Conservation (phyloP, 2,113 vertebrate genomes). For the Cyanistes caeruleus region DNA sequence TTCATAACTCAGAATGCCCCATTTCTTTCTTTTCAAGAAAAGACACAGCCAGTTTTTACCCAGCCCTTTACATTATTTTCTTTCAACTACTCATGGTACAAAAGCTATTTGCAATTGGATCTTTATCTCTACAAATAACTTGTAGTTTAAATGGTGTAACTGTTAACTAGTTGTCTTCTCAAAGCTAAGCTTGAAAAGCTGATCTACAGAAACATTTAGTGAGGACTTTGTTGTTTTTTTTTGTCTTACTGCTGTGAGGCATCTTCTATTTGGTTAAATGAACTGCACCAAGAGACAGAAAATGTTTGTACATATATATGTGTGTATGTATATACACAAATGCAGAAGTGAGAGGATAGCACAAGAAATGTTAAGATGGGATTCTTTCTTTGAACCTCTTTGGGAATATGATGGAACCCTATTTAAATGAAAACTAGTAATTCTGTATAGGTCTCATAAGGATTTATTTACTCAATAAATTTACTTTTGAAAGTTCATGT, state of each 20-base stretch:
- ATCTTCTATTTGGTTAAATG: background rate
- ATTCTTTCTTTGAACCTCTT: background rate
- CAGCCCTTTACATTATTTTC: background rate
- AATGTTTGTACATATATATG: background rate
- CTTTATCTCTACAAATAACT: background rate
- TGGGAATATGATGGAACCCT: background rate
- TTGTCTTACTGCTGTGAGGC: background rate
- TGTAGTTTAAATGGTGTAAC: background rate
- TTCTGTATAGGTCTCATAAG: background rate
- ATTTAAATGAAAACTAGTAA: background rate
- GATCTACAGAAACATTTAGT: background rate
- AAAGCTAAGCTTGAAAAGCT: background rate
- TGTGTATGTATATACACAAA: background rate
- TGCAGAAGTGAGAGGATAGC: background rate
- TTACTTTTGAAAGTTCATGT: background rate
- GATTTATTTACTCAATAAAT: conserved; percentile 40
- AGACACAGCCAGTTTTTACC: background rate
- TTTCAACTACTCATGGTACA: background rate
- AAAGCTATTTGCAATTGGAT: background rate
- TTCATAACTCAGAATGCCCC: background rate
- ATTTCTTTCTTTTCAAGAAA: background rate
- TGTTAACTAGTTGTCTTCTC: background rate
- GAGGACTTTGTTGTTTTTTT: background rate
- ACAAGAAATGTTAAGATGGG: background rate
- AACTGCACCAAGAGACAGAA: background rate